Percentiles rank a stretch among this genome's conserved stretches.
Conservation (phyloP, 2,888 invertebrate genomes). For the Cordilura impudica region DNA sequence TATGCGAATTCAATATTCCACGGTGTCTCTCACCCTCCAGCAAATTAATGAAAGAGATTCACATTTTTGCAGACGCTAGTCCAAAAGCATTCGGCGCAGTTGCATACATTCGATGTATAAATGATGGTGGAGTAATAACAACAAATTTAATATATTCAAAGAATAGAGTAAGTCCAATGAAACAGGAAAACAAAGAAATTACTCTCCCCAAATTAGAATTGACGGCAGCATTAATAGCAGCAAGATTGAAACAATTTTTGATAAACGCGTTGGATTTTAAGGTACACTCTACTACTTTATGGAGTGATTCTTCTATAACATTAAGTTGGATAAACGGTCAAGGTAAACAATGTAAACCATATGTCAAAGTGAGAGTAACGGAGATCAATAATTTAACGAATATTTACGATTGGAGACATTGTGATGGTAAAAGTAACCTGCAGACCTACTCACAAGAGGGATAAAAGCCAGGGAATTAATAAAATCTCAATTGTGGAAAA, state of each 20-base stretch:
- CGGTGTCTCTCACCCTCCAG: conserved; percentile 11
- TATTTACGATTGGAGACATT: conserved; percentile 37
- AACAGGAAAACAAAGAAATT: conserved; percentile 3
- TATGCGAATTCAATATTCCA: not conserved
- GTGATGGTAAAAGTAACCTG: conserved; percentile 41
- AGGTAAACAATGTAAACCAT: conserved; percentile 19
- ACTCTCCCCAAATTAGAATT: conserved; percentile 43
- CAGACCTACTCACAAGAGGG: conserved; percentile 29
- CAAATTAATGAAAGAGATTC: not conserved
- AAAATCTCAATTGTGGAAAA: conserved; percentile 23
- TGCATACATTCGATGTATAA: conserved; percentile 39
- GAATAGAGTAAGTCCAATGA: conserved; percentile 17
- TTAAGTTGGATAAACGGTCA: conserved; percentile 45
- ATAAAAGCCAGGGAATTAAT: conserved; percentile 5
- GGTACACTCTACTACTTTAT: conserved; percentile 21
- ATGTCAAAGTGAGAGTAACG: conserved; percentile 35
- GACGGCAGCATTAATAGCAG: conserved; percentile 50
- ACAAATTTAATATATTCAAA: conserved; percentile 41
- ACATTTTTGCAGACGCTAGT: conserved; percentile 50
- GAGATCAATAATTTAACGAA: conserved; percentile 38
- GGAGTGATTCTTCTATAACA: conserved; percentile 35
- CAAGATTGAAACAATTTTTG: conserved; percentile 21
- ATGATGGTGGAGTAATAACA: not conserved
- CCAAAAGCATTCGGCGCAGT: conserved; percentile 54
- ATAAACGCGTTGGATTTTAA: conserved; percentile 29